Conservation (phyloP, 1,140 invertebrate species). For the Elysia chlorotica region DNA sequence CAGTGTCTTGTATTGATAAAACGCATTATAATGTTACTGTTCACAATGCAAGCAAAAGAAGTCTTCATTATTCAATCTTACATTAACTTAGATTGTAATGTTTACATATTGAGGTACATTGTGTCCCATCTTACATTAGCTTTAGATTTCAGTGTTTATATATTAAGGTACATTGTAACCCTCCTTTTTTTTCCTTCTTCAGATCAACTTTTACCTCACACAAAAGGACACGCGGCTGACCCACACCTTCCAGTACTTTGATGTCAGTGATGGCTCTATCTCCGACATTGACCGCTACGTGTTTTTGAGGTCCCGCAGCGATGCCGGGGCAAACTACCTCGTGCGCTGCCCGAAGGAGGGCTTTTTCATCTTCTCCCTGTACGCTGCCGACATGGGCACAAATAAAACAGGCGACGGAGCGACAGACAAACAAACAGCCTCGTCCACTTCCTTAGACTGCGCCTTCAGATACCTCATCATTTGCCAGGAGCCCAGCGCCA, state of each 20-base stretch:
- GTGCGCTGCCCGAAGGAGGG: constrained; percentile 57
- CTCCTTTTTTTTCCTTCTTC: no score
- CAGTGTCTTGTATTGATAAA: no score
- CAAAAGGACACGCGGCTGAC: constrained; percentile 52
- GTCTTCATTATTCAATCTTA: no score
- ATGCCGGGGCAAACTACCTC: constrained; percentile 49
- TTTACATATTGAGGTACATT: no score
- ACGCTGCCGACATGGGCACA: constrained; percentile 42
- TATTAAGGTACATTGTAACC: no score
- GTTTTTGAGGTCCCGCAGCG: constrained; percentile 48
- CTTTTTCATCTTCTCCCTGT: constrained; percentile 59
- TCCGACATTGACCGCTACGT: constrained; percentile 57
- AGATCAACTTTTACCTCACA: constrained; percentile 47
- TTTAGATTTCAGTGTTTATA: no score
- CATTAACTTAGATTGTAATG: no score
- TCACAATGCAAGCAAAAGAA: no score
- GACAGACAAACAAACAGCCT: no score
- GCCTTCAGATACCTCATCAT: constrained; percentile 56
- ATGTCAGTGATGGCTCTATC: constrained; percentile 46
- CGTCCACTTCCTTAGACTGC: constrained; percentile 50
- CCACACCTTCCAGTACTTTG: constrained; percentile 56
- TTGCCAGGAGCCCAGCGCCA: constrained; percentile 52
- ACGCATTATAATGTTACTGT: no score
- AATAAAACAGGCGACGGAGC: no score
- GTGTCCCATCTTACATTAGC: no score